Conservation (phyloP, 2,113 vertebrate species). For the Rhabdornis inornatus region DNA sequence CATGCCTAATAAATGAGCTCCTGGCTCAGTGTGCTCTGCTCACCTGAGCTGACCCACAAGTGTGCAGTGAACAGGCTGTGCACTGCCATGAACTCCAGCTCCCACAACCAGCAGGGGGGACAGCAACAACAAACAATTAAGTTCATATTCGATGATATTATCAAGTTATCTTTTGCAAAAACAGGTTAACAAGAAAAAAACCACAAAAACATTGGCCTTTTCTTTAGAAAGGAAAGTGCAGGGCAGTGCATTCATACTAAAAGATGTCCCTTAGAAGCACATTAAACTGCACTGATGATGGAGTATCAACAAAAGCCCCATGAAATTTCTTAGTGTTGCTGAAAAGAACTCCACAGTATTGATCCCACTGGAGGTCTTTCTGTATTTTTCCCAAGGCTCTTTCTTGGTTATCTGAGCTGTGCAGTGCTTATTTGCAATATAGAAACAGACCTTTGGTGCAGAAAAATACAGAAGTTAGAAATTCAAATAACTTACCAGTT, state of each 20-base stretch:
- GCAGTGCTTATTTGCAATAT: not conserved
- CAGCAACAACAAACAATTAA: not conserved
- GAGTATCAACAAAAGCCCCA: not conserved
- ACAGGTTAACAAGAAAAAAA: not conserved
- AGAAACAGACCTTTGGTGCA: not conserved
- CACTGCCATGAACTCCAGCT: not conserved
- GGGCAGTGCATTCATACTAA: not conserved
- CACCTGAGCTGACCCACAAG: not conserved
- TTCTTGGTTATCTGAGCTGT: not conserved
- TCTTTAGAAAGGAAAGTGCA: not conserved
- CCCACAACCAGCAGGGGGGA: not conserved
- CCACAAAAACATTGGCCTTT: not conserved
- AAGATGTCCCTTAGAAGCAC: not conserved
- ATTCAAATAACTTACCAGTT: not conserved
- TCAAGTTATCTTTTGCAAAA: not conserved
- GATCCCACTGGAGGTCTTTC: not conserved
- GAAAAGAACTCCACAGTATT: not conserved
- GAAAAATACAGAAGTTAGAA: not conserved
- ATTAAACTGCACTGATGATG: not conserved
- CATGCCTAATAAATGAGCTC: not conserved
- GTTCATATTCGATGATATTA: not conserved
- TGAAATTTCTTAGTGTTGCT: not conserved
- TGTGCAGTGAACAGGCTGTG: not conserved
- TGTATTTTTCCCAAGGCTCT: not conserved
- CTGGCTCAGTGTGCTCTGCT: not conserved